Conservation (phyloP, 2,888 invertebrate species). For the Panzeria rudis region DNA sequence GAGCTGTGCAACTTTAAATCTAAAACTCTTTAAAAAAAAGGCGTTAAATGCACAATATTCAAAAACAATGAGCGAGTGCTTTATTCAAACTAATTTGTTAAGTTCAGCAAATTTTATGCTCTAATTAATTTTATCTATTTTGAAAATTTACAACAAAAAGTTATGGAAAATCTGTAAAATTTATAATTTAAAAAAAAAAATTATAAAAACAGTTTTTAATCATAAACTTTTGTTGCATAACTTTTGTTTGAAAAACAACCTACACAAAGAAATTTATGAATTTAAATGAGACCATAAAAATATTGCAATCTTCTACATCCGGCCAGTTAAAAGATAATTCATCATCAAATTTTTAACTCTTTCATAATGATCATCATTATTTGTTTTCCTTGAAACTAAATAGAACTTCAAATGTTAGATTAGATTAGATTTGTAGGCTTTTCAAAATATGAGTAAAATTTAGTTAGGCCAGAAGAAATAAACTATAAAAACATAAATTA, state of each 20-base stretch:
- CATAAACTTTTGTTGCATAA: slow-evolving; percentile 32
- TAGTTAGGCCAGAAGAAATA: background rate
- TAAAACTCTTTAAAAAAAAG: background rate
- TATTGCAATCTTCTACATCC: slow-evolving; percentile 29
- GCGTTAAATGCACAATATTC: slow-evolving; percentile 20
- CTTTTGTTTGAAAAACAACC: background rate
- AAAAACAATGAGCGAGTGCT: background rate
- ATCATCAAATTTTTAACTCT: background rate
- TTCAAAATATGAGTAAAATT: background rate
- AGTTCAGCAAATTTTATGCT: slow-evolving; percentile 64
- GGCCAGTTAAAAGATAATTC: slow-evolving; percentile 6
- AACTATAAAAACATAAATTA: background rate
- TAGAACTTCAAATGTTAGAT: background rate
- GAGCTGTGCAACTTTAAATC: too few species aligned
- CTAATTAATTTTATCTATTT: slow-evolving; percentile 61
- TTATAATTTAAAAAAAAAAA: slow-evolving; percentile 6
- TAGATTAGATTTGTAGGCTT: slow-evolving; percentile 1
- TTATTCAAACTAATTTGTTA: slow-evolving; percentile 35
- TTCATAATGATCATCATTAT: slow-evolving; percentile 4
- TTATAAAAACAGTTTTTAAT: background rate
- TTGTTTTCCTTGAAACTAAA: background rate
- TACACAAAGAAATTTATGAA: background rate
- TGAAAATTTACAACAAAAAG: background rate
- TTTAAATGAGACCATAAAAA: slow-evolving; percentile 1
- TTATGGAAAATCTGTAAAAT: slow-evolving; percentile 11